Evolutionary conservation across 37 sponge, comb jelly and placozoan genomes (phyloP).

Genomic region (Cliona cf. orientalis): DNA sequence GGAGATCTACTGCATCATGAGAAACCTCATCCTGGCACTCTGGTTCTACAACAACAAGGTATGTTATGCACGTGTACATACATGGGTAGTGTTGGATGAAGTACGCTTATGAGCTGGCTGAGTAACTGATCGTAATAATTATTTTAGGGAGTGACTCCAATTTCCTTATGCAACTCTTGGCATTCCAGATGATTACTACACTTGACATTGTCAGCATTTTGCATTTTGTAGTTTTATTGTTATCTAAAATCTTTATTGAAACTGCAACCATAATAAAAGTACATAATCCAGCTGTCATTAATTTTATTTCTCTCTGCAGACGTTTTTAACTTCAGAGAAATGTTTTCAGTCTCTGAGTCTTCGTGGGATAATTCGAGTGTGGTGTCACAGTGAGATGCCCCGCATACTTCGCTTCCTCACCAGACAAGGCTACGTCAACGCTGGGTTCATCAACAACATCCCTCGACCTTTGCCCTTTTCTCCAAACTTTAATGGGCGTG

Average conservation of each 20-base stretch:
- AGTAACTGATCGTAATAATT: no score
- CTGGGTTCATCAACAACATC: conserved; percentile 50
- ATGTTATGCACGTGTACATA: not conserved
- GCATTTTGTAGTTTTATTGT: no score
- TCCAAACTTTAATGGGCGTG: no score
- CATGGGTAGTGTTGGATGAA: no score
- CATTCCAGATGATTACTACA: no score
- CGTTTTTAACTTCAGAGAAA: conserved; percentile 52
- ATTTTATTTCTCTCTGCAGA: conserved; percentile 37
- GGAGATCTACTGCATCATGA: conserved; percentile 78
- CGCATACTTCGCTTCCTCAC: conserved; percentile 75
- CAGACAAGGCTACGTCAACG: conserved; percentile 75
- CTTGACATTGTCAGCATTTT: no score
- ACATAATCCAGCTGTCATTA: no score
- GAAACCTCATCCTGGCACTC: conserved; percentile 85
- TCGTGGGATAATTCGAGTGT: conserved; percentile 62
- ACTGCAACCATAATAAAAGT: no score
- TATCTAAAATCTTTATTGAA: no score
- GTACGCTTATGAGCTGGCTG: no score
- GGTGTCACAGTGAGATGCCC: conserved; percentile 59
- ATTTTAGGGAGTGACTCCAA: no score
- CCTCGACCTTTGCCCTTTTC: conserved; percentile 57
- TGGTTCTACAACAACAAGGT: conserved; percentile 85
- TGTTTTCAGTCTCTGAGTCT: conserved; percentile 45
- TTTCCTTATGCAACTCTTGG: no score